Conservation (phyloP, 2,113 vertebrate species). For the Corvus cornix region DNA sequence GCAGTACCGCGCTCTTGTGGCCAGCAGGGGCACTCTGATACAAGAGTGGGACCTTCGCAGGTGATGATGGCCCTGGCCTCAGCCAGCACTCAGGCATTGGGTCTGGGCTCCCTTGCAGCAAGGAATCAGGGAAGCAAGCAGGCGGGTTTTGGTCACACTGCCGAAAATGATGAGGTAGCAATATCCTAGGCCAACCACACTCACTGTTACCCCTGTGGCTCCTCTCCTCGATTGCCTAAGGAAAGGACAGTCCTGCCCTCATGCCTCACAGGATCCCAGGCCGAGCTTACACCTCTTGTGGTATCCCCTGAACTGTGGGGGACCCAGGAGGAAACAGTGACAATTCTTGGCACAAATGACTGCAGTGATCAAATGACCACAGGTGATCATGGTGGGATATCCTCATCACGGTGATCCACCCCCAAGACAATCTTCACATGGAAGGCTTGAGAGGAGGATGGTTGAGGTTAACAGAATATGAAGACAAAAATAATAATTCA, state of each 20-base stretch:
- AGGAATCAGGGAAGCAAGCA: neutral
- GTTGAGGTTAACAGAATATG: neutral
- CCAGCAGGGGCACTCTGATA: accelerated
- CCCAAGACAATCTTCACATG: neutral
- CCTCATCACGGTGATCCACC: neutral
- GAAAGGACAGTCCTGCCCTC: neutral
- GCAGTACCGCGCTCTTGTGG: accelerated
- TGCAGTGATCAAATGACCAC: neutral
- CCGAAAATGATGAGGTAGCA: accelerated
- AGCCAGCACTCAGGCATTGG: neutral
- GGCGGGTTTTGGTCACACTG: neutral
- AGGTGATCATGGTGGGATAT: neutral
- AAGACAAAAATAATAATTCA: neutral
- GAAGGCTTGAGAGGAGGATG: neutral
- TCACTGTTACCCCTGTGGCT: neutral
- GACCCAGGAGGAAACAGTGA: accelerated
- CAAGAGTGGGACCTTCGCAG: no score
- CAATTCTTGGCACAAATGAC: neutral
- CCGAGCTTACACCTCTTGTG: neutral
- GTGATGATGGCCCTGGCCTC: neutral
- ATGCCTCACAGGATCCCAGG: no score
- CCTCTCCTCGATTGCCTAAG: accelerated
- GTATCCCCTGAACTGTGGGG: neutral
- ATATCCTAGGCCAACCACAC: no score
- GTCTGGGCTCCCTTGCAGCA: neutral